Conservation (phyloP, 2,888 invertebrate species). For the Quadroppia sp. region DNA sequence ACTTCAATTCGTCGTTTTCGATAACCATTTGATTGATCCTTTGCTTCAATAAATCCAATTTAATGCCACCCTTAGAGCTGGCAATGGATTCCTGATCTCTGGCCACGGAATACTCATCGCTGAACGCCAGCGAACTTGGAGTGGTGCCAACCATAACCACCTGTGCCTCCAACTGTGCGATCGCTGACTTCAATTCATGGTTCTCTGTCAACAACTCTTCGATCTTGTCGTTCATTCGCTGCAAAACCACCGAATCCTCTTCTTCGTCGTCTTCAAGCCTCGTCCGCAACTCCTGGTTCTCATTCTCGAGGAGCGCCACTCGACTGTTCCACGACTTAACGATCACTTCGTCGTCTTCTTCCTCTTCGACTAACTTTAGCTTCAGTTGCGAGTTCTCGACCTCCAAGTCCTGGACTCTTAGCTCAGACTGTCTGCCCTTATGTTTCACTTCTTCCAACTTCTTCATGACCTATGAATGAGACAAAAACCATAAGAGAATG, state of each 20-base stretch:
- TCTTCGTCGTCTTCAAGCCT: constrained; percentile 39
- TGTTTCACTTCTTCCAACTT: constrained; percentile 39
- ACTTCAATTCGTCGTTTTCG: constrained; percentile 46
- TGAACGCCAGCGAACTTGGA: neutral
- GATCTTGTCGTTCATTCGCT: constrained; percentile 30
- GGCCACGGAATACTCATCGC: neutral
- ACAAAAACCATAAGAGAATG: neutral
- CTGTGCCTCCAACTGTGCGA: constrained; percentile 35
- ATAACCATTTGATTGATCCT: constrained; percentile 45
- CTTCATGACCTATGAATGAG: constrained; percentile 32
- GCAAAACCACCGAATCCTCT: constrained; percentile 33
- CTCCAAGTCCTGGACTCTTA: constrained; percentile 43
- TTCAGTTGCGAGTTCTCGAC: constrained; percentile 46
- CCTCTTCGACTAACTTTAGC: constrained; percentile 43
- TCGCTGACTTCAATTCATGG: constrained; percentile 19
- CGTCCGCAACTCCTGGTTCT: constrained; percentile 44
- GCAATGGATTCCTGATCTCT: neutral
- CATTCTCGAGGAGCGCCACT: constrained; percentile 41
- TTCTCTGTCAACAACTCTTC: constrained; percentile 31
- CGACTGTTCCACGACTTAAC: constrained; percentile 35
- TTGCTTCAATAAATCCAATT: constrained; percentile 43
- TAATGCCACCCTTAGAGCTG: neutral
- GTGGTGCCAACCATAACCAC: constrained; percentile 22
- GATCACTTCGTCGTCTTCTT: constrained; percentile 42
- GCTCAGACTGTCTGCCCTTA: constrained; percentile 42